These are phyloP conservation scores for Linurgus olivaceus DNA, from an alignment of 2,797 vertebrate species.

Conservation along the genomic window DNA sequence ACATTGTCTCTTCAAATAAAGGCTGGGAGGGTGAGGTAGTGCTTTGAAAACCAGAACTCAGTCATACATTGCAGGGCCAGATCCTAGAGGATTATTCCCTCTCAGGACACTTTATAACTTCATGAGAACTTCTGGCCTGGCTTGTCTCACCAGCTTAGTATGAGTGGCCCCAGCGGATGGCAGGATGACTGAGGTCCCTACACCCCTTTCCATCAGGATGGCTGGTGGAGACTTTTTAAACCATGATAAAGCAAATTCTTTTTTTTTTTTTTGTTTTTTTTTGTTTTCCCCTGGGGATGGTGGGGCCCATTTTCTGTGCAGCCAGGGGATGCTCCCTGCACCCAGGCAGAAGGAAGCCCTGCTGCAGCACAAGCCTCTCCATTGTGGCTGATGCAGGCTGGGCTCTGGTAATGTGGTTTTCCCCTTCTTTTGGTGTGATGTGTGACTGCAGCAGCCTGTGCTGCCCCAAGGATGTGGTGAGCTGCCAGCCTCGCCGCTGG, in stretches of 20 bases:
- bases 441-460: neutral
- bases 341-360: neutral
- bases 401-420: neutral
- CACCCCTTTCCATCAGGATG: neutral
- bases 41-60: conserved; percentile 58
- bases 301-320: neutral
- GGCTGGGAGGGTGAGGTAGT: conserved; percentile 60
- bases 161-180: neutral
- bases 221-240: neutral
- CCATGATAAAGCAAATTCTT: neutral
- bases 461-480: neutral
- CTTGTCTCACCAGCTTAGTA: conserved; percentile 1
- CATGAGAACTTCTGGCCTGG: conserved; percentile 64
- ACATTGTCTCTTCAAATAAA: conserved; percentile 76
- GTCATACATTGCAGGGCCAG: conserved; percentile 55
- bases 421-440: neutral
- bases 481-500: rapidly evolving
- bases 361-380: neutral
- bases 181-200: neutral
- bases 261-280: neutral
- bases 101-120: conserved; percentile 60
- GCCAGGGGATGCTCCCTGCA: neutral
- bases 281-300: neutral
- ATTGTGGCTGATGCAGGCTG: rapidly evolving
- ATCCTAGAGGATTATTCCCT: conserved; percentile 46